These are phyloP conservation scores for Tribolium freemani DNA, from an alignment of 2,888 invertebrate species.

Conservation along the genomic window DNA sequence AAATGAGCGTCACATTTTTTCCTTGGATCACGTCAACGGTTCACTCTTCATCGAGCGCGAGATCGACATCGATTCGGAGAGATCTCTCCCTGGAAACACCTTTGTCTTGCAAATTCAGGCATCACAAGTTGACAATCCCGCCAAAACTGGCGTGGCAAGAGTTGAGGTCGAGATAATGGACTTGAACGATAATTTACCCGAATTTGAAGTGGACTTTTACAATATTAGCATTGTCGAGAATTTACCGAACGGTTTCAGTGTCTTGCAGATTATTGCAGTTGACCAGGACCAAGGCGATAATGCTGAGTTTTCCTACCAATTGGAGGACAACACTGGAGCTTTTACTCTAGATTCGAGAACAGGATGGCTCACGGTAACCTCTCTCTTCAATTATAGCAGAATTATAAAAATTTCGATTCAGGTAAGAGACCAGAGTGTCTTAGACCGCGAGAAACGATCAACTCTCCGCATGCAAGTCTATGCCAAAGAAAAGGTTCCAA, in stretches of 20 bases:
- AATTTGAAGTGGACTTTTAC: constrained; percentile 90
- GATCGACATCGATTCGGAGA: constrained; percentile 84
- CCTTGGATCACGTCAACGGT: constrained; percentile 81
- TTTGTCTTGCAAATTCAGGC: constrained; percentile 85
- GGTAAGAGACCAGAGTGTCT: constrained; percentile 74
- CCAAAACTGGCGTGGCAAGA: constrained; percentile 81
- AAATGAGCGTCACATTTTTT: constrained; percentile 79
- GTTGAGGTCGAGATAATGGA: constrained; percentile 83
- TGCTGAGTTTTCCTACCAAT: constrained; percentile 84
- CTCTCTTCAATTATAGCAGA: background rate
- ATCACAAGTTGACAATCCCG: constrained; percentile 82
- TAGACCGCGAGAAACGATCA: constrained; percentile 85
- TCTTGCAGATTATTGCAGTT: constrained; percentile 79
- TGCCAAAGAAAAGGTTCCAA: constrained; percentile 82
- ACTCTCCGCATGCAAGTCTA: constrained; percentile 82
- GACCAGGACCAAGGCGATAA: constrained; percentile 90
- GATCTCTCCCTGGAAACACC: constrained; percentile 80
- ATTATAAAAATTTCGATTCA: constrained; percentile 43
- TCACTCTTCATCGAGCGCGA: constrained; percentile 83
- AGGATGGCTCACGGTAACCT: constrained; percentile 88
- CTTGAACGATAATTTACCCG: constrained; percentile 87
- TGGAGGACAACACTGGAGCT: constrained; percentile 81
- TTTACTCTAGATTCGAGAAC: constrained; percentile 84
- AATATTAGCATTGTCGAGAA: constrained; percentile 95
- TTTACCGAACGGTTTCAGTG: constrained; percentile 85